These are phyloP conservation scores for Egretta garzetta DNA, from an alignment of 2,113 vertebrate genomes.

Conservation along the genomic window DNA sequence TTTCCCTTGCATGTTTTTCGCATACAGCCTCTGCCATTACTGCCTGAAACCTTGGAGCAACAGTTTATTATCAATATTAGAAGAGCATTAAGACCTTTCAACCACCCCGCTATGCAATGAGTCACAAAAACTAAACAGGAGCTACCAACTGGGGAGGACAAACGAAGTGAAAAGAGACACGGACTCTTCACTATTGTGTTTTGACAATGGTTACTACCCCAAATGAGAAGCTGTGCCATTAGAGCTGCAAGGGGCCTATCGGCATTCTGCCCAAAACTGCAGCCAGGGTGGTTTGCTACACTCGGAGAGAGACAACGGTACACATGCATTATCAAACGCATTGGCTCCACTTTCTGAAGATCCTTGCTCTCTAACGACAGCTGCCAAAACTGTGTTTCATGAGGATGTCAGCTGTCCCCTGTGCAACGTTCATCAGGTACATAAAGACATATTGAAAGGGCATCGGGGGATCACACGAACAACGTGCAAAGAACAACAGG, in stretches of 20 bases:
- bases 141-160: not conserved
- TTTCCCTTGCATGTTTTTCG: not conserved
- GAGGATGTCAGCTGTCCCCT: not conserved
- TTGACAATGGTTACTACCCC: not conserved
- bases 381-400: not conserved
- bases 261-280: not conserved
- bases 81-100: not conserved
- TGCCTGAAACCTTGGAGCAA: not conserved
- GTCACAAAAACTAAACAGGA: not conserved
- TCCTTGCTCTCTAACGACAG: not conserved
- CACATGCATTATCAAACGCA: not conserved
- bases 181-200: not conserved
- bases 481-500: rapidly evolving
- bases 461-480: rapidly evolving
- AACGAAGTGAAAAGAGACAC: not conserved
- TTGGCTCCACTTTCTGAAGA: not conserved
- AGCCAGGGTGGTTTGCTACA: not conserved
- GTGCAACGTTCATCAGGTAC: not conserved
- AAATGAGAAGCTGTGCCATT: not conserved
- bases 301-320: not conserved
- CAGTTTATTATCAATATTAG: not conserved
- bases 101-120: rapidly evolving
- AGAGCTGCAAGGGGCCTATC: not conserved
- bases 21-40: not conserved
- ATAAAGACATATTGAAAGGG: not conserved